These are phyloP conservation scores for Phenganax marumi DNA, from an alignment of 92 coral and sea anemone genomes.

Conservation along the genomic window DNA sequence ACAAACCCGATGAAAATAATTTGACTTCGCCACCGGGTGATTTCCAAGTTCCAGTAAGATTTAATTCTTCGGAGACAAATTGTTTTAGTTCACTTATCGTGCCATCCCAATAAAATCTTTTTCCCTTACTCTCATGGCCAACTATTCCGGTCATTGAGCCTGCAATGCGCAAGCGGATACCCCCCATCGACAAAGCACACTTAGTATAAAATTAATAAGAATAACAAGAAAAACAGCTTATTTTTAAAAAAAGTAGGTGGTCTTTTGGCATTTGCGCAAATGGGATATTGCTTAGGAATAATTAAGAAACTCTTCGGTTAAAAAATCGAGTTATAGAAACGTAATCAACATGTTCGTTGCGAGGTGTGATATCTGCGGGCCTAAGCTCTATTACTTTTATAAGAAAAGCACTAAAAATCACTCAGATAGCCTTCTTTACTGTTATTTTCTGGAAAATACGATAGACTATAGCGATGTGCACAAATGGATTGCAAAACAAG, in stretches of 20 bases:
- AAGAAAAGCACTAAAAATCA: background rate
- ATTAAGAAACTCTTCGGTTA: background rate
- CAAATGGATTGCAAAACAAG: background rate
- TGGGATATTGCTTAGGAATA: background rate
- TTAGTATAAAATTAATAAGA: background rate
- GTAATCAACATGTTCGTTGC: background rate
- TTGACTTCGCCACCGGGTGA: too few species aligned
- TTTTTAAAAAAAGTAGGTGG: background rate
- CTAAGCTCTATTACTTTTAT: background rate
- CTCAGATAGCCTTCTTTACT: background rate
- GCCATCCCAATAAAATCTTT: too few species aligned
- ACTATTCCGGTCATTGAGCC: too few species aligned
- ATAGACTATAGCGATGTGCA: background rate
- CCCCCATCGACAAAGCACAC: background rate
- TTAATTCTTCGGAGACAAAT: too few species aligned
- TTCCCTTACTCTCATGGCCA: too few species aligned
- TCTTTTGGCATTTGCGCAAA: constrained; percentile 14
- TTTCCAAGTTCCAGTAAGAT: too few species aligned
- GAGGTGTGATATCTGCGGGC: background rate
- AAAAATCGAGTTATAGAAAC: constrained; percentile 9
- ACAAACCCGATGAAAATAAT: too few species aligned
- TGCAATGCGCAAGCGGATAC: constrained; percentile 21
- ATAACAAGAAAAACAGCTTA: background rate
- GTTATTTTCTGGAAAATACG: background rate
- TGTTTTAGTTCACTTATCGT: too few species aligned